A percentile compares a stretch with the other conserved stretches of the same genome.
phyloP scores from a whole-genome alignment of 2,888 invertebrate species.

The Sinhomidia bicolor region DNA sequence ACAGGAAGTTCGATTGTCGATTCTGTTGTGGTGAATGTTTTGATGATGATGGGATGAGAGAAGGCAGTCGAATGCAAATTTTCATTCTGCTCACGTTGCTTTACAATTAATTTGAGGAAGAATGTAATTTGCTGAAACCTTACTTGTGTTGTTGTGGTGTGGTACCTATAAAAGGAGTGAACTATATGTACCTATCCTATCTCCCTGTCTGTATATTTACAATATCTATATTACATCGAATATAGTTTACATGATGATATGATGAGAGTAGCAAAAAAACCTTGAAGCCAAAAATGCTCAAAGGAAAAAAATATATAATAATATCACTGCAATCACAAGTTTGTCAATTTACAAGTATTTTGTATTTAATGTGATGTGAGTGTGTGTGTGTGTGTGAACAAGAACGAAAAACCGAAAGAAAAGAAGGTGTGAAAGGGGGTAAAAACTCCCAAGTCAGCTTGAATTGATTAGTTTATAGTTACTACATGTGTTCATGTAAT shows the following conservation, averaged over 20 bases:
- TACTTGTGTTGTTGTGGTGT: not conserved
- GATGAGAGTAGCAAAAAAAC: not conserved
- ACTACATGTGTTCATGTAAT: conserved; percentile 9
- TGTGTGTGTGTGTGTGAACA: conserved; percentile 44
- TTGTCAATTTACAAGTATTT: not conserved
- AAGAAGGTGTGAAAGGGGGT: conserved; percentile 36
- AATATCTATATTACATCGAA: not conserved
- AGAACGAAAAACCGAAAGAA: conserved; percentile 41
- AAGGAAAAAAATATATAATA: not conserved
- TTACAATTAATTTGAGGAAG: conserved; percentile 66
- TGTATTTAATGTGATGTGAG: too few species aligned
- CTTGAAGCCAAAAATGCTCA: conserved; percentile 8
- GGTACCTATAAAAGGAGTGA: too few species aligned
- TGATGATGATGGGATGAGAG: conserved; percentile 40
- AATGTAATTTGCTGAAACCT: conserved; percentile 61
- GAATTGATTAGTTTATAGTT: conserved; percentile 39
- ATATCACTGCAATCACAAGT: conserved; percentile 51
- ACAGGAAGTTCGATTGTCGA: conserved; percentile 70
- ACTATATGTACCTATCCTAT: not conserved
- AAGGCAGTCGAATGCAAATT: conserved; percentile 53
- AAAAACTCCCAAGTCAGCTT: not conserved
- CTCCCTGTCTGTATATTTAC: too few species aligned
- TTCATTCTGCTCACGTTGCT: conserved; percentile 58
- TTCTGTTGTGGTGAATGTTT: conserved; percentile 12
- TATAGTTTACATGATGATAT: not conserved